Evolutionary conservation across 2,888 invertebrate genomes (phyloP), one percentile per base, ranked within the genome.

Genomic region (Therioaphis trifolii): DNA sequence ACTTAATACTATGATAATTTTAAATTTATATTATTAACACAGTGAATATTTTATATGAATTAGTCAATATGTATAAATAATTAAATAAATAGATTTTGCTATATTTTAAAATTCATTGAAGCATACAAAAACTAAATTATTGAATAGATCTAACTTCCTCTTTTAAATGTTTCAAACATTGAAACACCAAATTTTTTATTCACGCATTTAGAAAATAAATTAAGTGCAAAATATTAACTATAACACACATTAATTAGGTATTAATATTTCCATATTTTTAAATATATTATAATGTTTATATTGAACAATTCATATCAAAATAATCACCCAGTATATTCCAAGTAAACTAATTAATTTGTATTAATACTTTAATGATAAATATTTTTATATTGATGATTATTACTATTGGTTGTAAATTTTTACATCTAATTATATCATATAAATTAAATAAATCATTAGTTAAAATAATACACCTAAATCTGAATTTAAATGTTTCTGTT

Each of bases 351-450:
- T 61, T 24, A 55, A n/a, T 35, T 21, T 11, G 21, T 69, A 49
- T 49, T 11, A 11, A 49, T 29, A 12, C 27, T 52, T 72, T 40
- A 18, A 40, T 74, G 7, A 58, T 75, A 3, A 58, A 9, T 24
- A 27, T 15, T 43, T n/a, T 52, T 58, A 40, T 74, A 24, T 40
- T 71, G 1, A 43, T 75, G 15, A 61, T 18, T 3, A 27, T 75
- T 24, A 7, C 35, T 4, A 21, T 58, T n/a, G 24, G 4, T 58
- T 43, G 18, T 29, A 43, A 61, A 61, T 27, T 46, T 63, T 46
- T 76, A 27, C 29, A 46, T 15, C 61, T 24, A 63, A 76, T 63
- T 21, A 46, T 3, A 76, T 63, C 27, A 58, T 43, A 63, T 12
- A n/a, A n/a, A n/a, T n/a, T n/a, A n/a, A n/a, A n/a, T n/a, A n/a